phyloP scores from a whole-genome alignment of 2,888 invertebrate genomes.

The Cylindroiulus punctatus region DNA sequence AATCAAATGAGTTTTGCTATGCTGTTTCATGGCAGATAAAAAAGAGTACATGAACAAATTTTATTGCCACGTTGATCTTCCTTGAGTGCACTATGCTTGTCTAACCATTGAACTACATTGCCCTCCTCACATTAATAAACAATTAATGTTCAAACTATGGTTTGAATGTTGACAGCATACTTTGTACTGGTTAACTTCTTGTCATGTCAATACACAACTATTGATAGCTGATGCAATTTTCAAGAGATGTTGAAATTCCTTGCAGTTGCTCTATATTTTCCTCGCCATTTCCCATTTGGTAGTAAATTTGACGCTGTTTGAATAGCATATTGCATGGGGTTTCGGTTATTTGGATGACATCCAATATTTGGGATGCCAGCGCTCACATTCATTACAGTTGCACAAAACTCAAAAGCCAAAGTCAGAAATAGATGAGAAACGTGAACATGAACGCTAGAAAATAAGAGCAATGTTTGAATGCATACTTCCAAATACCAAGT shows the following conservation, averaged over 20 bases:
- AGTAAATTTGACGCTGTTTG: conserved; percentile 6
- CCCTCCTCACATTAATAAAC: no score
- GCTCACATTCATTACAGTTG: conserved; percentile 32
- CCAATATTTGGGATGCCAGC: neutral
- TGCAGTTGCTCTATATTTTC: neutral
- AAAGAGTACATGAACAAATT: no score
- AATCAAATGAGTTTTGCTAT: no score
- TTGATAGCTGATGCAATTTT: neutral
- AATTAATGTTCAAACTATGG: neutral
- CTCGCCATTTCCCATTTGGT: conserved; percentile 7
- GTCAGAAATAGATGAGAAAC: conserved; percentile 27
- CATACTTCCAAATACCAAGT: conserved; percentile 13
- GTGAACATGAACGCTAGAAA: conserved; percentile 1
- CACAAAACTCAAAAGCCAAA: neutral
- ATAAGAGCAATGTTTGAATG: neutral
- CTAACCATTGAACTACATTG: no score
- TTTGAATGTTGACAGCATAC: neutral
- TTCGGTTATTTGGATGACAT: conserved; percentile 5
- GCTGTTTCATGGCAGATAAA: no score
- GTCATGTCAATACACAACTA: neutral
- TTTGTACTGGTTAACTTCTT: conserved; percentile 8
- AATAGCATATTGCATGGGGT: conserved; percentile 5
- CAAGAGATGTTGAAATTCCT: conserved; percentile 1
- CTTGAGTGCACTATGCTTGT: no score
- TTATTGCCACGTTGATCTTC: no score